Conservation (phyloP, 2,113 vertebrate species). For the Podocnemis expansa region DNA sequence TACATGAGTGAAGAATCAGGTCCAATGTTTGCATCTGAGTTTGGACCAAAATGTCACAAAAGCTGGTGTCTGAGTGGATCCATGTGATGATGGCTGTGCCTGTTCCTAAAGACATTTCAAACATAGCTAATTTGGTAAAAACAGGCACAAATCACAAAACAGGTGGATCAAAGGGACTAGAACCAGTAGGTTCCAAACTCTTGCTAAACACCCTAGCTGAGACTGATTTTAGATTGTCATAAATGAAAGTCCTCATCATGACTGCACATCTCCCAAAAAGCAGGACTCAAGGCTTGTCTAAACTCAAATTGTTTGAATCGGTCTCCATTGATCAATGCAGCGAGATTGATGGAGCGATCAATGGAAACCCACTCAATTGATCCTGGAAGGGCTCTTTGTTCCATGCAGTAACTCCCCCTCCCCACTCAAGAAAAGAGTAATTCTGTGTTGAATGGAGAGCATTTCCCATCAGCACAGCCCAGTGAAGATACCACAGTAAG, state of each 20-base stretch:
- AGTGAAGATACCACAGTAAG: too few relatives aligned
- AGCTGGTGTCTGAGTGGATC: too few relatives aligned
- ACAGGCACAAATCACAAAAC: neutral
- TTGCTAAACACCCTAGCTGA: neutral
- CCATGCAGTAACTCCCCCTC: too few relatives aligned
- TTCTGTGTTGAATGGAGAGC: too few relatives aligned
- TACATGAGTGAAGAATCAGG: neutral
- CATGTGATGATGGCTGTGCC: neutral
- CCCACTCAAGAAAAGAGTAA: too few relatives aligned
- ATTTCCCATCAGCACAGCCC: too few relatives aligned
- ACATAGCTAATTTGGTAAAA: neutral
- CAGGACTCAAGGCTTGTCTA: neutral
- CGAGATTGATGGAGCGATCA: too few relatives aligned
- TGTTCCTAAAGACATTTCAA: neutral
- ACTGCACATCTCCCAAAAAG: neutral
- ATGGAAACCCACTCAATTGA: too few relatives aligned
- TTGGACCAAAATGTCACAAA: neutral
- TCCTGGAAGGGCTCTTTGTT: too few relatives aligned
- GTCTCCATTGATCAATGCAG: too few relatives aligned
- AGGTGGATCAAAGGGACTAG: neutral
- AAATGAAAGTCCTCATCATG: neutral
- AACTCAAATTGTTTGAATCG: too few relatives aligned
- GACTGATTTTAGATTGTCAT: neutral
- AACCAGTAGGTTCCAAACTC: neutral
- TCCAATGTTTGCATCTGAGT: neutral